Evolutionary conservation across 2,797 vertebrate genomes (phyloP), one percentile per base, ranked within the genome.

Genomic region (Scomberomorus guttatus): DNA sequence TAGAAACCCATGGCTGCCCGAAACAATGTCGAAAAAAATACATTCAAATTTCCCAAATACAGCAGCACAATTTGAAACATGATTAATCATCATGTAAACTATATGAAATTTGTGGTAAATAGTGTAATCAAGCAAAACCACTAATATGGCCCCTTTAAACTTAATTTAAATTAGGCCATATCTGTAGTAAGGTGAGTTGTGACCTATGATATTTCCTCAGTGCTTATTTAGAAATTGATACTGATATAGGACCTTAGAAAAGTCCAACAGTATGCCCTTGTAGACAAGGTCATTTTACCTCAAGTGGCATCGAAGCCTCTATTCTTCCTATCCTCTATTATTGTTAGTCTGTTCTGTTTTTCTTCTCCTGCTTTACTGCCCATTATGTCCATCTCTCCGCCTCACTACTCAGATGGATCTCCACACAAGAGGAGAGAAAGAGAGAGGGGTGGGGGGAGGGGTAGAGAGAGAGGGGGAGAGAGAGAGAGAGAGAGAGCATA

Each of bases 401-500:
- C 61, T 80, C 8, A 2, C 50, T 70, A 64, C 81, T 79, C 60
- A 80, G 67, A 89, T 83, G 72, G 73, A 81, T 84, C 84, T 82
- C 65, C n/a, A 60, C 75, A 82, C 65, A 67, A 83, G 61, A 46
- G 57, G 55, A 66, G 52, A 68, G 69, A 72, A 55, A 72, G 65
- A 62, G 56, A 32, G 32, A 68, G 64, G 56, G 64, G 55, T 72
- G 74, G 77, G 25, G 59, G 18, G 83, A 81, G 29, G 81, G 85
- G 57, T 4, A 20, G 18, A 48, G 24, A 17, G 55, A 44, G 69
- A 58, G 42, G 18, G 27, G 20, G 67, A 64, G 75, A 24, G 71
- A 48, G 68, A 2, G 81, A 20, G 77, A 60, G 75, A 71, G 83
- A 83, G 85, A 69, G 84, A 74, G 89, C 78, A 88, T 90, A 89